phyloP scores from a whole-genome alignment of 2,888 invertebrate genomes.

The Xiphydria camelus region DNA sequence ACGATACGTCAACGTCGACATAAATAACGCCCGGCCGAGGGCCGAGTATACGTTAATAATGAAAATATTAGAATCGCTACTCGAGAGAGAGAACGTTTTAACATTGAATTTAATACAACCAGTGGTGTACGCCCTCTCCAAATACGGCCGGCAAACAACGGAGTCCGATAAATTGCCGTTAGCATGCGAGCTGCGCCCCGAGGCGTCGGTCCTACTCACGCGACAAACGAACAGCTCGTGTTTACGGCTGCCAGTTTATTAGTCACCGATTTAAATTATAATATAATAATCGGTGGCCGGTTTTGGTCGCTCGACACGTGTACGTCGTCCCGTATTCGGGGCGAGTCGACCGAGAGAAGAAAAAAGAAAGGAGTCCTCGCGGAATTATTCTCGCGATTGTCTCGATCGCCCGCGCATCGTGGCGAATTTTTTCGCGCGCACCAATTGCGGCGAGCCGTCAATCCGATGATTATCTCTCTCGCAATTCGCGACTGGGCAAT shows the following conservation, averaged over 20 bases:
- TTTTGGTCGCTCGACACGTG: slow-evolving; percentile 1
- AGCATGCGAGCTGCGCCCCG: not conserved
- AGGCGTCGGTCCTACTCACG: not conserved
- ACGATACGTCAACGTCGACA: too few species aligned
- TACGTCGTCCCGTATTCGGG: not conserved
- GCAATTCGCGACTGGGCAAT: too few species aligned
- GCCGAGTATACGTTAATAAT: too few species aligned
- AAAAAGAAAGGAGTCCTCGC: too few species aligned
- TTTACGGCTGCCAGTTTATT: slow-evolving; percentile 1
- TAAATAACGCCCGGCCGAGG: too few species aligned
- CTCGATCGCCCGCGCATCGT: not conserved
- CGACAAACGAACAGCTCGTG: not conserved
- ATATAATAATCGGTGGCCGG: slow-evolving; percentile 1
- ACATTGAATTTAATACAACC: too few species aligned
- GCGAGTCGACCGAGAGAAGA: not conserved
- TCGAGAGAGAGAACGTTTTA: too few species aligned
- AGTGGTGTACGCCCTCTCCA: not conserved
- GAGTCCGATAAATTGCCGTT: not conserved
- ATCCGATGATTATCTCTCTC: too few species aligned
- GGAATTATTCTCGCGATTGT: not conserved
- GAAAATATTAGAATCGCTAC: too few species aligned
- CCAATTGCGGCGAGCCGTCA: too few species aligned
- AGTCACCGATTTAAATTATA: slow-evolving; percentile 5
- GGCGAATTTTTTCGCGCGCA: too few species aligned
- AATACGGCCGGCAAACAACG: not conserved